These are phyloP conservation scores for Sardina pilchardus DNA, from an alignment of 2,113 vertebrate species.

Conservation along the genomic window DNA sequence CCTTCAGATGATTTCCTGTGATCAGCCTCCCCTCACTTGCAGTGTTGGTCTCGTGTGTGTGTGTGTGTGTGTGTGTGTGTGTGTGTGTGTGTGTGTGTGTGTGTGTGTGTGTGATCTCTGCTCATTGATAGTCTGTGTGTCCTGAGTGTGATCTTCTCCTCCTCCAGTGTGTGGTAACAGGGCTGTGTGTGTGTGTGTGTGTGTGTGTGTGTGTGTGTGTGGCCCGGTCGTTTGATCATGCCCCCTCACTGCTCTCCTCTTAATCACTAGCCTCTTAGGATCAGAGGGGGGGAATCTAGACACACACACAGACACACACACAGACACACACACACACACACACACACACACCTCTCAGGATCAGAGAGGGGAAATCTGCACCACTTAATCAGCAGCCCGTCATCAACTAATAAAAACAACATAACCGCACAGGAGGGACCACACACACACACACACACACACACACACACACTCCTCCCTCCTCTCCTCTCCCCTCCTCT, in stretches of 20 bases:
- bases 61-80: neutral
- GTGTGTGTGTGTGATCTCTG: neutral
- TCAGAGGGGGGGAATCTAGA: neutral
- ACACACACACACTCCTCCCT: neutral
- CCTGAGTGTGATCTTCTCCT: neutral
- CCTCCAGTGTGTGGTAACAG: neutral
- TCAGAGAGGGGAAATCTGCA: neutral
- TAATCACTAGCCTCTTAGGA: too few relatives aligned
- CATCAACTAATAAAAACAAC: neutral
- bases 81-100: neutral
- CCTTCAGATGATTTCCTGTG: neutral
- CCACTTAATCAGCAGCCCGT: neutral
- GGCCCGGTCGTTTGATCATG: neutral
- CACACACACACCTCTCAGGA: too few relatives aligned
- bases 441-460: constrained; percentile 11
- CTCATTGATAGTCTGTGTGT: neutral
- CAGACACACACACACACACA: too few relatives aligned
- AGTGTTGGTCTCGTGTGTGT: too few relatives aligned
- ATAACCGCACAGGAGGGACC: neutral
- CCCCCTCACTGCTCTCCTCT: neutral
- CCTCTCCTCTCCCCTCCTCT: neutral
- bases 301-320: too few relatives aligned
- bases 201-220: neutral
- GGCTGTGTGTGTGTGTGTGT: neutral
- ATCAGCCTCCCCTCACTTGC: neutral